These are phyloP conservation scores for Musca vetustissima DNA, from an alignment of 1,140 invertebrate species.

Conservation along the genomic window DNA sequence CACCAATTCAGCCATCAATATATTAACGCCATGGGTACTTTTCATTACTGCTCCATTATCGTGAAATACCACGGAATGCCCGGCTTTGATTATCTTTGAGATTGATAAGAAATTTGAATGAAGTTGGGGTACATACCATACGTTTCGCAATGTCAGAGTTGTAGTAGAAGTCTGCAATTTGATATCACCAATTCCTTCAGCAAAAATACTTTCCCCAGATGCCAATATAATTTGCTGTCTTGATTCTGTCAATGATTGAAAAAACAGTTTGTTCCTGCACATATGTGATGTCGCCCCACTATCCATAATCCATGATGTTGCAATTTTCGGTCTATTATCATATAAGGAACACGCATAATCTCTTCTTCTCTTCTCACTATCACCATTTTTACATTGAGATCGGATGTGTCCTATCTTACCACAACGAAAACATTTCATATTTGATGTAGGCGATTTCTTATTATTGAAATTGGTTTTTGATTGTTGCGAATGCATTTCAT, in stretches of 20 bases:
- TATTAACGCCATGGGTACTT: neutral
- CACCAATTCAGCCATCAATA: slow-evolving; percentile 2
- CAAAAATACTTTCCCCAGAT: slow-evolving; percentile 11
- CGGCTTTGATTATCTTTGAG: slow-evolving; percentile 11
- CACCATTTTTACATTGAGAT: slow-evolving; percentile 14
- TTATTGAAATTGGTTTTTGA: neutral
- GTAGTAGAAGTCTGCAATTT: neutral
- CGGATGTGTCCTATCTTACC: slow-evolving; percentile 12
- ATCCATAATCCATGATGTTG: neutral
- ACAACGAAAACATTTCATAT: slow-evolving; percentile 25
- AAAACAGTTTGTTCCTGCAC: slow-evolving; percentile 7
- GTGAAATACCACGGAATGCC: slow-evolving; percentile 15
- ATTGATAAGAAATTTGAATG: slow-evolving; percentile 26
- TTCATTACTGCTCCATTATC: slow-evolving; percentile 11
- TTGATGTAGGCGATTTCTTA: neutral
- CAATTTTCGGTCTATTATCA: neutral
- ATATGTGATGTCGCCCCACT: slow-evolving; percentile 23
- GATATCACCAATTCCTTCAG: slow-evolving; percentile 14
- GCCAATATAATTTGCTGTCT: slow-evolving; percentile 25
- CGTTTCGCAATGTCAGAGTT: slow-evolving; percentile 12
- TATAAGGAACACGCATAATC: neutral
- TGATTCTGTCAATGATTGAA: neutral
- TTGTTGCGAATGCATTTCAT: neutral
- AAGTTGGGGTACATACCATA: slow-evolving; percentile 25
- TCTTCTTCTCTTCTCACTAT: neutral